phyloP scores from a whole-genome alignment of 2,113 vertebrate genomes.

The Tetrax tetrax region DNA sequence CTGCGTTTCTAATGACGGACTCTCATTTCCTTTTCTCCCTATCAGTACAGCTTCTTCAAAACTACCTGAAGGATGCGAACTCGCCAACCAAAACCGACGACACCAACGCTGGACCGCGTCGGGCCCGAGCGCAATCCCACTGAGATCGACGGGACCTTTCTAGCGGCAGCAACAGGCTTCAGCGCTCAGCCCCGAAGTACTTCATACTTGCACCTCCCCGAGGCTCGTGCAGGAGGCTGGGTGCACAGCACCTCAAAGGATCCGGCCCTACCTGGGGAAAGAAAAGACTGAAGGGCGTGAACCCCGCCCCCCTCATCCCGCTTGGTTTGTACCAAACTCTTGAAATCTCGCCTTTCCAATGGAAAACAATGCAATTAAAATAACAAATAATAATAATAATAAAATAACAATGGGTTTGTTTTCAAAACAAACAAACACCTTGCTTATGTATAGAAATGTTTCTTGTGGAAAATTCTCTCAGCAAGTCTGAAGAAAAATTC shows the following conservation, averaged over 20 bases:
- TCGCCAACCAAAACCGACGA: neutral
- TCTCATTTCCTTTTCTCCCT: slow-evolving; percentile 53
- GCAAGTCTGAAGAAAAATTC: slow-evolving; percentile 76
- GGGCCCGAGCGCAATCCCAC: slow-evolving; percentile 1
- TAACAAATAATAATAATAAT: slow-evolving; percentile 70
- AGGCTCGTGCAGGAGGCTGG: neutral
- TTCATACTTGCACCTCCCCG: neutral
- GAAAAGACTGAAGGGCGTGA: slow-evolving; percentile 42
- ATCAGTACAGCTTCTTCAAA: slow-evolving; percentile 37
- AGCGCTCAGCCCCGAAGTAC: neutral
- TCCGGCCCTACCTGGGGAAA: slow-evolving; percentile 59
- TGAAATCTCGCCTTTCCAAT: slow-evolving; percentile 69
- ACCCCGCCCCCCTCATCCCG: neutral
- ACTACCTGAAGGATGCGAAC: slow-evolving; percentile 53
- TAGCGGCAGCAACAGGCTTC: neutral
- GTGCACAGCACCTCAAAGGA: slow-evolving; percentile 61
- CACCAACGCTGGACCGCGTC: neutral
- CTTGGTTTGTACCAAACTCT: slow-evolving; percentile 78
- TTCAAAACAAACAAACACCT: slow-evolving; percentile 68
- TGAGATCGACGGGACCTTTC: neutral
- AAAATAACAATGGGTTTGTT: slow-evolving; percentile 69
- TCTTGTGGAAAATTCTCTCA: slow-evolving; percentile 76
- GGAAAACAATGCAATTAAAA: slow-evolving; percentile 68
- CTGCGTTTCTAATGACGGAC: neutral
- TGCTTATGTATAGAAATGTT: slow-evolving; percentile 73